phyloP scores from a whole-genome alignment of 2,797 vertebrate species.

The Chanos chanos region DNA sequence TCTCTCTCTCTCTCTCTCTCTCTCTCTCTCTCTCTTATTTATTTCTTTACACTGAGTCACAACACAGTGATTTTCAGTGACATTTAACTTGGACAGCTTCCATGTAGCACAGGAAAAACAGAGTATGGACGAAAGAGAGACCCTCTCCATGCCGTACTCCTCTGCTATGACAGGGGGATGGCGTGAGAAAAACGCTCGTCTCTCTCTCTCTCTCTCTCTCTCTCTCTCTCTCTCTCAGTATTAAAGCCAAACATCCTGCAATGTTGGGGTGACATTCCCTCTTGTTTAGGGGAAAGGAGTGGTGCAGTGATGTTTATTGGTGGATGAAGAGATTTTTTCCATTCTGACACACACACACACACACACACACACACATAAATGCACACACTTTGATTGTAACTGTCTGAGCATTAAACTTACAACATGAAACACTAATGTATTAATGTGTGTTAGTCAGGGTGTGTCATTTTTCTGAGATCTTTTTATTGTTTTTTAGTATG shows the following conservation, averaged over 20 bases:
- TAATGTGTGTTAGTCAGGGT: too few species aligned
- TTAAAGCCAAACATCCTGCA: too few species aligned
- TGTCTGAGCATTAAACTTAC: too few species aligned
- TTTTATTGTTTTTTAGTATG: too few species aligned
- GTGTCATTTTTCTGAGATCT: too few species aligned
- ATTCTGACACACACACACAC: slow-evolving; percentile 48
- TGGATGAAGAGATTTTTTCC: slow-evolving; percentile 58
- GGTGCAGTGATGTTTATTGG: slow-evolving; percentile 62
- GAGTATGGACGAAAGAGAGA: background rate
- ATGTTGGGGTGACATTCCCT: slow-evolving; percentile 36
- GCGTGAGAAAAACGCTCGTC: background rate
- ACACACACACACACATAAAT: background rate
- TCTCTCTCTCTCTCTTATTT: slow-evolving; percentile 49
- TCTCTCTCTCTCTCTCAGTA: background rate
- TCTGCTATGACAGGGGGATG: background rate
- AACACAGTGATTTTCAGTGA: slow-evolving; percentile 47
- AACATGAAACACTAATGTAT: too few species aligned
- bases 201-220: background rate
- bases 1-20: slow-evolving; percentile 45
- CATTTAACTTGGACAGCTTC: slow-evolving; percentile 45
- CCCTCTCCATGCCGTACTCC: too few species aligned
- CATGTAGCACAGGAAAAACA: slow-evolving; percentile 13
- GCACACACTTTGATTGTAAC: background rate
- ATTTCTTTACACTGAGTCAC: slow-evolving; percentile 58
- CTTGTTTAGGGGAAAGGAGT: slow-evolving; percentile 45